Conservation (phyloP, 2,797 vertebrate genomes). For the Dendrocincla tyrannina region DNA sequence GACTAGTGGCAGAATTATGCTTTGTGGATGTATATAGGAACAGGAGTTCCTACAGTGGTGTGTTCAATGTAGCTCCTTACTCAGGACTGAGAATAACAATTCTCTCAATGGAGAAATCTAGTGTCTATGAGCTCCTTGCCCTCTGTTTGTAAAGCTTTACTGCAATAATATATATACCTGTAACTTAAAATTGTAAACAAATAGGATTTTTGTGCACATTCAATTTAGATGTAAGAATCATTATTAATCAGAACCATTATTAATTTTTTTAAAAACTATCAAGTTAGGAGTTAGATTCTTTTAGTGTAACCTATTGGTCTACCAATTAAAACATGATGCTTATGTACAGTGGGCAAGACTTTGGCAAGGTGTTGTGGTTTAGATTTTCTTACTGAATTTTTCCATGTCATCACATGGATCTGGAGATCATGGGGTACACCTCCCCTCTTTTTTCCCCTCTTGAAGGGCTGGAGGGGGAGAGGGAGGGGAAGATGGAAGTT, state of each 20-base stretch:
- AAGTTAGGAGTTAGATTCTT: background rate
- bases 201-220: background rate
- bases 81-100: background rate
- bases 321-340: background rate
- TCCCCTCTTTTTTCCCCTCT: background rate
- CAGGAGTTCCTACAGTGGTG: background rate
- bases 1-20: background rate
- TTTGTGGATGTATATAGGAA: background rate
- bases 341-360: background rate
- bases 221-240: background rate
- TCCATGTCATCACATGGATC: background rate
- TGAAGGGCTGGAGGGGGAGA: background rate
- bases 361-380: background rate
- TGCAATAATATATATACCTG: background rate
- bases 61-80: background rate
- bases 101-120: background rate
- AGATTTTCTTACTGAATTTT: background rate
- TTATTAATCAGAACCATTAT: background rate
- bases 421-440: background rate
- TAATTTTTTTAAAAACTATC: background rate
- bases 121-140: background rate
- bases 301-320: background rate
- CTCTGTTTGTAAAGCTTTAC: background rate
- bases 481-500: background rate
- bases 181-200: background rate